These are phyloP conservation scores for Stenichneumon culpator DNA, from an alignment of 2,888 invertebrate genomes.

Conservation along the genomic window DNA sequence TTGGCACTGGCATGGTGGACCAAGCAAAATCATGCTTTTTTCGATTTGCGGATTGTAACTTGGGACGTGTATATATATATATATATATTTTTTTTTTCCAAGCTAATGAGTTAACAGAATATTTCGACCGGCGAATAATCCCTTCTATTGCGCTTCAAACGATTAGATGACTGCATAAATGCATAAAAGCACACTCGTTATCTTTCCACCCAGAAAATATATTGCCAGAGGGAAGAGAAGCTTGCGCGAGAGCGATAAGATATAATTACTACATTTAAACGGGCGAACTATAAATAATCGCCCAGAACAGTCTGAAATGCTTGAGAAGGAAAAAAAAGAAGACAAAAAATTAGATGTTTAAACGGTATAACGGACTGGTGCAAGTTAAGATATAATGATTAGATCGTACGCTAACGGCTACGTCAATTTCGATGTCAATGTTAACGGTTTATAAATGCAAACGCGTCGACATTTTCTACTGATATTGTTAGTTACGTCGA, in stretches of 20 bases:
- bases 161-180: background rate
- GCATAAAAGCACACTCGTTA: conserved; percentile 27
- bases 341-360: conserved; percentile 34
- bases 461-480: conserved; percentile 79
- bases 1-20: conserved; percentile 65
- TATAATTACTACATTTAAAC: conserved; percentile 23
- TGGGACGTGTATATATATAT: background rate
- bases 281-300: conserved; percentile 15
- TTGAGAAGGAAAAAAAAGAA: background rate
- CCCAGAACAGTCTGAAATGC: conserved; percentile 30
- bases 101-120: background rate
- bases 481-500: conserved; percentile 70
- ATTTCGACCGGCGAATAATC: background rate
- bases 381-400: conserved; percentile 40
- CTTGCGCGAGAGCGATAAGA: conserved; percentile 43
- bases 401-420: conserved; percentile 73
- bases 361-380: conserved; percentile 46
- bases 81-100: background rate
- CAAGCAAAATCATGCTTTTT: conserved; percentile 60
- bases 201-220: conserved; percentile 50
- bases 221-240: conserved; percentile 25
- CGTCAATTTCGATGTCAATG: conserved; percentile 82
- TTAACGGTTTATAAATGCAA: conserved; percentile 76
- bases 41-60: conserved; percentile 1
- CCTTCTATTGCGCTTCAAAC: conserved; percentile 43